A percentile compares a stretch with the other conserved stretches of the same genome.
These are phyloP conservation scores for Tetramorium alpestre DNA, from an alignment of 1,140 invertebrate species.

Conservation along the genomic window DNA sequence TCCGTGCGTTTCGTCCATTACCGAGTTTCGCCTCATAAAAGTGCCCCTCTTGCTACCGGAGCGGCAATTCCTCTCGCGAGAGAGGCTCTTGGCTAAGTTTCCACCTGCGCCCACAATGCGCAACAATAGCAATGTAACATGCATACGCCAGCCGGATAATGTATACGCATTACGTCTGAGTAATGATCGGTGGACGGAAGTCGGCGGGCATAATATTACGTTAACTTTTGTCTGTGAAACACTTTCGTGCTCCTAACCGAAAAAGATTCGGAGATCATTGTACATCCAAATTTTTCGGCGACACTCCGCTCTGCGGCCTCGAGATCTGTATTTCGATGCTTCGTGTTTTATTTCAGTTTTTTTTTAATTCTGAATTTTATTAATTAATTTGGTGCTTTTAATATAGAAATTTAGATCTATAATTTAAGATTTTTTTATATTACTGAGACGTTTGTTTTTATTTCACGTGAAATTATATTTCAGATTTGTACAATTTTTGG, in stretches of 20 bases:
- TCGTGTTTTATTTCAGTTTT: background rate
- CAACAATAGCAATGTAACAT: slow-evolving; percentile 46
- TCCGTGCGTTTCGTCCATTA: slow-evolving; percentile 43
- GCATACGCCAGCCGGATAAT: slow-evolving; percentile 32
- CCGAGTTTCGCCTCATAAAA: slow-evolving; percentile 42
- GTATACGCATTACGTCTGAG: slow-evolving; percentile 16
- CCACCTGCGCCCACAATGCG: slow-evolving; percentile 27
- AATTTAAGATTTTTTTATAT: background rate
- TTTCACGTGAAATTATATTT: background rate
- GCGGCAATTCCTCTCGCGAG: background rate
- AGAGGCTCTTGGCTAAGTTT: background rate
- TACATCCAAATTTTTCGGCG: background rate
- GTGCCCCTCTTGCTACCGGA: slow-evolving; percentile 13
- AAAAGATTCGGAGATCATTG: background rate
- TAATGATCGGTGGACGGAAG: slow-evolving; percentile 46
- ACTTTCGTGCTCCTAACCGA: background rate
- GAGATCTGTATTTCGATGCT: background rate
- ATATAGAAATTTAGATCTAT: background rate
- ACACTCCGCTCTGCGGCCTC: background rate
- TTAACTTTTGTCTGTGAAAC: background rate
- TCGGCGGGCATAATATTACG: background rate
- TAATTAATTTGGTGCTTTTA: background rate
- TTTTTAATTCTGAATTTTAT: background rate
- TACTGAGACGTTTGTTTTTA: background rate
- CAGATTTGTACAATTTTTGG: background rate